A percentile compares a stretch with the other conserved stretches of the same genome.
phyloP scores from a whole-genome alignment of 2,113 vertebrate species.

The Spea bombifrons region DNA sequence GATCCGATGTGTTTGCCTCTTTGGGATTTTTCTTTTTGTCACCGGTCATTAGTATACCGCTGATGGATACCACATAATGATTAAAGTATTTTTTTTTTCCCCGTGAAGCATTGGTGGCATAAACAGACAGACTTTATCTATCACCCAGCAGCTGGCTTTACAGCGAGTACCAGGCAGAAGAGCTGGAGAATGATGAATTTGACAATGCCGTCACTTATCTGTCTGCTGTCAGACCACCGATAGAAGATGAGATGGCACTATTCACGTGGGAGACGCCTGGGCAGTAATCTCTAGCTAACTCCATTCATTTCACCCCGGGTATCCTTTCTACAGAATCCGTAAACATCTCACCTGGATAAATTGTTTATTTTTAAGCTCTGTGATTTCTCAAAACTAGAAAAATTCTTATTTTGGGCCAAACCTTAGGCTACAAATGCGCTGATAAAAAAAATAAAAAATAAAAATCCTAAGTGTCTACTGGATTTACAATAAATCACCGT shows the following conservation, averaged over 20 bases:
- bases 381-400: constrained; percentile 9
- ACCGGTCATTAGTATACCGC: neutral
- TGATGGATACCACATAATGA: constrained; percentile 40
- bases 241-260: constrained; percentile 38
- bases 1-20: neutral
- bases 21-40: constrained; percentile 9
- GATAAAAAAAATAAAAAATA: too few species aligned
- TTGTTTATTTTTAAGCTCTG: constrained; percentile 21
- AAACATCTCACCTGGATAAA: constrained; percentile 18
- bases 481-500: constrained; percentile 4
- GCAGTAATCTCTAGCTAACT: constrained; percentile 19
- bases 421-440: neutral
- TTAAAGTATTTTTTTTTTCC: constrained; percentile 7
- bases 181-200: constrained; percentile 22
- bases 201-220: constrained; percentile 41
- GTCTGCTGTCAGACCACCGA: constrained; percentile 43
- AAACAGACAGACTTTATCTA: constrained; percentile 44
- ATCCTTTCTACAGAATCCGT: neutral
- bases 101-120: constrained; percentile 35
- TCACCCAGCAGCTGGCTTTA: constrained; percentile 43
- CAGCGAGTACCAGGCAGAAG: constrained; percentile 27
- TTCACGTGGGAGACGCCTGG: constrained; percentile 4
- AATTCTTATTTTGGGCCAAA: constrained; percentile 12
- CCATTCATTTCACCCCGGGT: constrained; percentile 31
- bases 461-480: neutral